Conservation (phyloP, 2,113 vertebrate species). For the Catharus bicknelli region DNA sequence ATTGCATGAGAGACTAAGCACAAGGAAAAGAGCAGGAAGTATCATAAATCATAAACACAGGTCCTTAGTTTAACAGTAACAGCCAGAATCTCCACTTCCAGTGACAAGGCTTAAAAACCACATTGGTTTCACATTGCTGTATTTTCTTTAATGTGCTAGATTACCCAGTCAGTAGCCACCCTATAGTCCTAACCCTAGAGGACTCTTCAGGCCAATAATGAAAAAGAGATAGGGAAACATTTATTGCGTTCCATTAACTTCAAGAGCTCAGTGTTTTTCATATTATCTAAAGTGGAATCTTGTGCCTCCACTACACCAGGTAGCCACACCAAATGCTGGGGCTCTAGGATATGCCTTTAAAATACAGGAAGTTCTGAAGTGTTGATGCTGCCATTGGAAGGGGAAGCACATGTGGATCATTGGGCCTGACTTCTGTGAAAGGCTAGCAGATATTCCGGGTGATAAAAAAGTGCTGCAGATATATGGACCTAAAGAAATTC, state of each 20-base stretch:
- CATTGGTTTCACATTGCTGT: rapidly evolving
- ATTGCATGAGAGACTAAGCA: neutral
- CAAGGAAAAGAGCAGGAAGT: neutral
- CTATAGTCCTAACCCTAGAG: neutral
- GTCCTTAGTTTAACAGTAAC: neutral
- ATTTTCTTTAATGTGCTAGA: neutral
- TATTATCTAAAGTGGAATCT: neutral
- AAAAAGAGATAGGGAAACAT: neutral
- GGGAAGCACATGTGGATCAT: neutral
- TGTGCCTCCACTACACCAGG: neutral
- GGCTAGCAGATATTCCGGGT: neutral
- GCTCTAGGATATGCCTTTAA: neutral
- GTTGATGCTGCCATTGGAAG: neutral
- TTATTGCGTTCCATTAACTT: neutral
- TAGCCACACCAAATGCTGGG: neutral
- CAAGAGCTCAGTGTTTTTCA: neutral
- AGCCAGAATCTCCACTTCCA: neutral
- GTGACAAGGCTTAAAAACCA: neutral
- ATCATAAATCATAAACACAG: neutral
- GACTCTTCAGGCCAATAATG: neutral
- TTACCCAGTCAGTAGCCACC: neutral
- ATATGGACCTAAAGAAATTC: neutral
- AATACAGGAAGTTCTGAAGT: neutral
- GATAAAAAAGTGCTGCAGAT: neutral
- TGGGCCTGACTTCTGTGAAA: neutral